A percentile compares a stretch with the other conserved stretches of the same genome.
phyloP scores from a whole-genome alignment of 2,113 vertebrate species.

The Myotis davidii region DNA sequence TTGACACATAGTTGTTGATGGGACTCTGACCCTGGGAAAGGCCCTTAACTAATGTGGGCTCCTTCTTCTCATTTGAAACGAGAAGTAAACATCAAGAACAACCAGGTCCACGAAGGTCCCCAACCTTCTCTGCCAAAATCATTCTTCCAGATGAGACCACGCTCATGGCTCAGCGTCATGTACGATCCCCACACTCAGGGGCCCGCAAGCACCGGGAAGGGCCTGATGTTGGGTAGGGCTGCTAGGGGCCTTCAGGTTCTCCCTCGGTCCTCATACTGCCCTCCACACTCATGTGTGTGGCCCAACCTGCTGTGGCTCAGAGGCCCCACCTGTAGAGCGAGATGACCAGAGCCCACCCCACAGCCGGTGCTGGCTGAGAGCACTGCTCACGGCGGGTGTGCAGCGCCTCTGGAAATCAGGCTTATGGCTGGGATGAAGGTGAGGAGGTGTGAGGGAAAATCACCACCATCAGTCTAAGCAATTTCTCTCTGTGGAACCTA shows the following conservation, averaged over 20 bases:
- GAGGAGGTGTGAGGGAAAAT: slow-evolving; percentile 42
- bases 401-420: neutral
- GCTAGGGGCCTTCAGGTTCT: rapidly evolving
- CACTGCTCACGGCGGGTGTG: neutral
- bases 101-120: too few relatives aligned
- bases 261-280: neutral
- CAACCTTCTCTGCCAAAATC: too few relatives aligned
- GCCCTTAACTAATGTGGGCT: neutral
- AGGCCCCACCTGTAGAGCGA: neutral
- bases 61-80: neutral
- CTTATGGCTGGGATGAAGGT: neutral
- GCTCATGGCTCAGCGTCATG: neutral
- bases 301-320: neutral
- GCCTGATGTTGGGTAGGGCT: neutral
- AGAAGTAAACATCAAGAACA: too few relatives aligned
- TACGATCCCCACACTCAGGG: rapidly evolving
- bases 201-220: neutral
- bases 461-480: neutral
- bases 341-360: neutral
- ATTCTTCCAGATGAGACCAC: neutral
- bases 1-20: neutral
- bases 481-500: slow-evolving; percentile 35
- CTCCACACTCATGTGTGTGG: neutral
- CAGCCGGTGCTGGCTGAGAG: rapidly evolving
- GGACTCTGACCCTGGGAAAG: neutral